These are phyloP conservation scores for Formica exsecta DNA, from an alignment of 1,140 invertebrate species.

Conservation along the genomic window DNA sequence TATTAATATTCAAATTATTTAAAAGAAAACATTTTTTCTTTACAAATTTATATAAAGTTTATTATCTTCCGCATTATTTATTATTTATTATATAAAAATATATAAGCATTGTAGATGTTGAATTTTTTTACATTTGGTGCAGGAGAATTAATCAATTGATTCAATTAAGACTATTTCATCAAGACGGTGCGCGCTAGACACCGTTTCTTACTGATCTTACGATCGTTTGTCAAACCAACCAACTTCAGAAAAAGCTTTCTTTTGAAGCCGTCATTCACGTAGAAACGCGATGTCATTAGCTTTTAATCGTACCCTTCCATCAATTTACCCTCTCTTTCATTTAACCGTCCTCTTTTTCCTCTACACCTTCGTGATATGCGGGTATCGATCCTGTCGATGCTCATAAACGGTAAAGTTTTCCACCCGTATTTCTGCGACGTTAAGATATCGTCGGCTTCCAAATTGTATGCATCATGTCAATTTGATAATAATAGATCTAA, in stretches of 20 bases:
- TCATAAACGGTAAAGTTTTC: slow-evolving; percentile 59
- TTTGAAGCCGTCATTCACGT: slow-evolving; percentile 63
- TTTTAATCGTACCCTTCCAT: slow-evolving; percentile 64
- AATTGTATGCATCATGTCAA: slow-evolving; percentile 59
- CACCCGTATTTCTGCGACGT: slow-evolving; percentile 30
- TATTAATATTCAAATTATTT: not conserved
- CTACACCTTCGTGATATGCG: slow-evolving; percentile 55
- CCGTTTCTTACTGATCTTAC: slow-evolving; percentile 50
- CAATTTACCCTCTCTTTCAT: slow-evolving; percentile 60
- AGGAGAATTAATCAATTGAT: slow-evolving; percentile 47
- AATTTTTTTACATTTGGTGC: not conserved
- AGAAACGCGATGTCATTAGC: slow-evolving; percentile 65
- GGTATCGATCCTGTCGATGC: slow-evolving; percentile 56
- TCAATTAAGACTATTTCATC: slow-evolving; percentile 54
- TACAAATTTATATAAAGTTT: not conserved
- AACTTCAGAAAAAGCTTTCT: slow-evolving; percentile 62
- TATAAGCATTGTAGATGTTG: not conserved
- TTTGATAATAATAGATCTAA: not conserved
- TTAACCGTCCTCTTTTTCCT: slow-evolving; percentile 36
- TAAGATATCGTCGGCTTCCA: slow-evolving; percentile 60
- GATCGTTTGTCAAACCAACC: slow-evolving; percentile 60
- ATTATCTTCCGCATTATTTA: not conserved
- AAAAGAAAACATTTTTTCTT: not conserved
- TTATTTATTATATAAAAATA: not conserved
- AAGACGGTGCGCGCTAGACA: slow-evolving; percentile 43